phyloP scores from a whole-genome alignment of 1,140 invertebrate genomes.

The Drusus annulatus region DNA sequence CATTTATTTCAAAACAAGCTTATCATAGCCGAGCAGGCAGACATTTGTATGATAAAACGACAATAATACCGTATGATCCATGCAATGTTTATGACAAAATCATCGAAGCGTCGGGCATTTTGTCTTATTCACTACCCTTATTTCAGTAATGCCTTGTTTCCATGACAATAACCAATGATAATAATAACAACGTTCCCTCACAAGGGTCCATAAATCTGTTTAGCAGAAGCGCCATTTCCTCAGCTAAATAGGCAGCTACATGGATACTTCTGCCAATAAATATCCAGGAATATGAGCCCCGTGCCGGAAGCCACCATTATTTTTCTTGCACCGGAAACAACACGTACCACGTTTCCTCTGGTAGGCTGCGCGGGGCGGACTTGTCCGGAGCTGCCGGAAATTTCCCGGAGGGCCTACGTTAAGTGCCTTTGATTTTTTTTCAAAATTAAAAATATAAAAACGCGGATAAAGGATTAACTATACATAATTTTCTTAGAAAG shows the following conservation, averaged over 20 bases:
- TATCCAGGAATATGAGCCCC: slow-evolving; percentile 36
- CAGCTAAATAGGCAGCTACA: slow-evolving; percentile 39
- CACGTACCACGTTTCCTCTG: slow-evolving; percentile 4
- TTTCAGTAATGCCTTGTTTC: not conserved
- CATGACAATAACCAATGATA: slow-evolving; percentile 17
- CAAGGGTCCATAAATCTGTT: slow-evolving; percentile 10
- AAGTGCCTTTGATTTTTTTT: not conserved
- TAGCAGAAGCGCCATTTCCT: slow-evolving; percentile 14
- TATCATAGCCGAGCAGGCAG: too few species aligned
- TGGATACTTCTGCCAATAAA: slow-evolving; percentile 15
- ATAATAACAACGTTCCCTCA: not conserved
- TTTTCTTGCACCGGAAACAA: slow-evolving; percentile 24
- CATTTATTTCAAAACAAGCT: too few species aligned
- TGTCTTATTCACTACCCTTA: not conserved
- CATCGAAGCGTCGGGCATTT: not conserved
- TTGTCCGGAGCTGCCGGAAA: not conserved
- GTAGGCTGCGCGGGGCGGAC: not conserved
- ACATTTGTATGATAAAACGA: not conserved
- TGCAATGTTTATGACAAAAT: slow-evolving; percentile 1
- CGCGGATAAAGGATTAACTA: too few species aligned
- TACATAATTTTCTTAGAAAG: too few species aligned
- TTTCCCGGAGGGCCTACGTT: not conserved
- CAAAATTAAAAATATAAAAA: not conserved
- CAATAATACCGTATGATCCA: not conserved
- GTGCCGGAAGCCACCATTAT: slow-evolving; percentile 31